These are phyloP conservation scores for Brachionus calyciflorus DNA, from an alignment of 1,140 invertebrate species.

Conservation along the genomic window DNA sequence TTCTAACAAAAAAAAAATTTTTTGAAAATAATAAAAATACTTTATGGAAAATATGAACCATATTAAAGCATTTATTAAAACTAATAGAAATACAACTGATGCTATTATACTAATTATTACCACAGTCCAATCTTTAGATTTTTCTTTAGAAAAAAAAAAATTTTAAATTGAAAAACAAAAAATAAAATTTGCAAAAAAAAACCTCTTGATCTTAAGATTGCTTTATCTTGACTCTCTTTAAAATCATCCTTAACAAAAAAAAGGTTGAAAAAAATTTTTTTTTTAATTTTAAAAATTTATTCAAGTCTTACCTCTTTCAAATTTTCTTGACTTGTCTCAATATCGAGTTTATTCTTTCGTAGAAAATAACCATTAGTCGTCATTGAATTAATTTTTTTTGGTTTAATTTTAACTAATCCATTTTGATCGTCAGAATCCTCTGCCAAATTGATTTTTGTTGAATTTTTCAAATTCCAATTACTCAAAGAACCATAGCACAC, in stretches of 20 bases:
- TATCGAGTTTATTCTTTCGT: not conserved
- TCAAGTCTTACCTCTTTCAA: not conserved
- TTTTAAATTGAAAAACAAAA: not conserved
- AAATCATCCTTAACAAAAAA: too few relatives aligned
- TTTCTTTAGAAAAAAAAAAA: not conserved
- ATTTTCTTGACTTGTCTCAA: not conserved
- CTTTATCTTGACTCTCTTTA: not conserved
- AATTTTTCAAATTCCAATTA: slow-evolving; percentile 17
- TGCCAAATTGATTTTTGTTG: not conserved
- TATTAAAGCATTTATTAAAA: slow-evolving; percentile 30
- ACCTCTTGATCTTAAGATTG: not conserved
- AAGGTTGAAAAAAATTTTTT: too few relatives aligned
- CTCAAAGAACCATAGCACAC: slow-evolving; percentile 40
- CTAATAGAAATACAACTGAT: slow-evolving; percentile 23
- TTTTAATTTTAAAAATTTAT: not conserved
- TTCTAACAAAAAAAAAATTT: too few relatives aligned
- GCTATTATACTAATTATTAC: slow-evolving; percentile 40
- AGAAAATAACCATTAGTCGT: not conserved
- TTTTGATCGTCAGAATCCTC: not conserved
- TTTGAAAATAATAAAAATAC: slow-evolving; percentile 18
- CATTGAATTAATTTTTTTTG: not conserved
- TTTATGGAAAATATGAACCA: slow-evolving; percentile 46
- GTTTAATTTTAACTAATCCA: not conserved
- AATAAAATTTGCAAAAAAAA: not conserved
- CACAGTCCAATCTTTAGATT: slow-evolving; percentile 20